phyloP scores from a whole-genome alignment of 2,797 vertebrate species.

The Pogoniulus pusillus region DNA sequence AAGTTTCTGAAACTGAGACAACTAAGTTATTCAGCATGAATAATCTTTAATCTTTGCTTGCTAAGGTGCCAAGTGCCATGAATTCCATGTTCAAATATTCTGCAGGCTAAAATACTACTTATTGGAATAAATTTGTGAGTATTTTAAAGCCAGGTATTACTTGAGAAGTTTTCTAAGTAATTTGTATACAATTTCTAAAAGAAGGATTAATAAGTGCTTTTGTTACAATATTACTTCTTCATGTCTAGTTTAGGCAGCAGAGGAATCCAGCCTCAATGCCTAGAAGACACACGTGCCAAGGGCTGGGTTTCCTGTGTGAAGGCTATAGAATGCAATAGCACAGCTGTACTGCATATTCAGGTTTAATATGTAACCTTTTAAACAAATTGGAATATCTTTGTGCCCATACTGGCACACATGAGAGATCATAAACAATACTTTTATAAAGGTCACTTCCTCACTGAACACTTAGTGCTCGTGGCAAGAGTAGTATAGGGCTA shows the following conservation, averaged over 20 bases:
- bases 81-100: background rate
- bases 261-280: slow-evolving; percentile 7
- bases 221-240: background rate
- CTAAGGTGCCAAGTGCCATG: background rate
- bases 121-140: background rate
- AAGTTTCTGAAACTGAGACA: slow-evolving; percentile 12
- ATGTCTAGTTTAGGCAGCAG: background rate
- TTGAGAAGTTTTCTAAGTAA: background rate
- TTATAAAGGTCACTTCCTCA: slow-evolving; percentile 78
- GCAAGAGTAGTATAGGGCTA: slow-evolving; percentile 52
- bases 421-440: slow-evolving; percentile 80
- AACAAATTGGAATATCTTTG: slow-evolving; percentile 83
- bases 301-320: slow-evolving; percentile 63
- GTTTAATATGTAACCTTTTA: slow-evolving; percentile 84
- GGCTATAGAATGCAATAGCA: slow-evolving; percentile 72
- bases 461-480: slow-evolving; percentile 51
- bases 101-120: background rate
- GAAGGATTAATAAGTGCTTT: background rate
- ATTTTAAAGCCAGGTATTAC: background rate
- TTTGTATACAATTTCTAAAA: background rate
- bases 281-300: slow-evolving; percentile 31
- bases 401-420: slow-evolving; percentile 56
- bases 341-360: slow-evolving; percentile 75
- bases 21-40: slow-evolving; percentile 15
- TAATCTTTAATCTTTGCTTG: background rate